Base-by-base conservation (phyloP, 2,113 vertebrate species). In the Trichechus manatus region DNA sequence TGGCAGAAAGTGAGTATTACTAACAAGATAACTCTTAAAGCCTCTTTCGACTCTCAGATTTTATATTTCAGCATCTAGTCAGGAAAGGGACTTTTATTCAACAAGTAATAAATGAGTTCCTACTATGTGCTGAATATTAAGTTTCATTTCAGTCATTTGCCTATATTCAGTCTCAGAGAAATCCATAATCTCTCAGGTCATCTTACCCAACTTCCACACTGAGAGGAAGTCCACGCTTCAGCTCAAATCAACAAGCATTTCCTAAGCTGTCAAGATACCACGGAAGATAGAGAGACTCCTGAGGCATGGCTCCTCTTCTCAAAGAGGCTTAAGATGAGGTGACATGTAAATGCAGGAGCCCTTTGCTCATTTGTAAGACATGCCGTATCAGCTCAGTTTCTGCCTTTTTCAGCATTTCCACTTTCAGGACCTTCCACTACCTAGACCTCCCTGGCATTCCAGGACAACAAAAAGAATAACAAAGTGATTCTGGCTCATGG, bases 1-100 rank as follows among this genome's bases (percentile, higher is more conserved):
- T 95, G 5, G 13, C 22, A 78, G 50, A 44, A 78, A 82, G 42
- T 66, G 78, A 89, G 31, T 74, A 72, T 81, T 5, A 53, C 2
- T 29, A 92, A 29, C 14, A 68, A 78, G 79, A 10, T 22, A 63
- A 59, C 36, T 91, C 66, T 44, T 36, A 42, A 66, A 72, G n/a
- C 1, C 1, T 27, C 29, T 77, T n/a, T 77, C 75, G n/a, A 89
- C 17, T 15, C 13, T 89, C 44, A 47, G 47, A 53, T 87, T 75
- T 89, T 96, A 72, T 66, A 68, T 74, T 39, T 86, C 36, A 56
- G 9, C 50, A 79, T 68, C 23, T 44, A 68, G 33, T 7, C 74
- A 91, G 44, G 44, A 74, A 95, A 78, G 66, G 44, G 20, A 9
- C 29, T 82, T 81, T 95, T 56, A 87, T 86, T 87, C 36, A 81